These are phyloP conservation scores for Neodiprion lecontei DNA, from an alignment of 1,140 invertebrate genomes.

Conservation along the genomic window DNA sequence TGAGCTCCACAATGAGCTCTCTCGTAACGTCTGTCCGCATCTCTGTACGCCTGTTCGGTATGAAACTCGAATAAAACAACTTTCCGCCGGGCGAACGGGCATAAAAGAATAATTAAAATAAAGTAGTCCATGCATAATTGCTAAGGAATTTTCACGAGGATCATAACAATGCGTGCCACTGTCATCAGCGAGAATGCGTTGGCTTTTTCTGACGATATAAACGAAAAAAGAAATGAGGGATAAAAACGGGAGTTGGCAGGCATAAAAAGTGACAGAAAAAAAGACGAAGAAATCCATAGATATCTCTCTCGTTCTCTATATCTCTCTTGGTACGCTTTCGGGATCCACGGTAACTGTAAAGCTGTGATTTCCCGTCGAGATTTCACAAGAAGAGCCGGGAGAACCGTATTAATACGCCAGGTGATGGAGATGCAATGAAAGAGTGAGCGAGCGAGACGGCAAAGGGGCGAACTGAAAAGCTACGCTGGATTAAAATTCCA, in stretches of 20 bases:
- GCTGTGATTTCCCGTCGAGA: no score
- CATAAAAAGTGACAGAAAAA: no score
- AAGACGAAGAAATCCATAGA: no score
- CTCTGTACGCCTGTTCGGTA: slow-evolving; percentile 1
- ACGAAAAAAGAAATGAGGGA: no score
- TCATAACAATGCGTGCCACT: not conserved
- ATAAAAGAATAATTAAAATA: slow-evolving; percentile 8
- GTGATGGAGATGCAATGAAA: slow-evolving; percentile 13
- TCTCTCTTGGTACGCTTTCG: no score
- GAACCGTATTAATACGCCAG: slow-evolving; percentile 2
- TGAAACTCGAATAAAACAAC: slow-evolving; percentile 6
- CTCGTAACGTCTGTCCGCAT: not conserved
- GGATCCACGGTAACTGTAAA: no score
- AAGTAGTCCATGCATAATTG: slow-evolving; percentile 7
- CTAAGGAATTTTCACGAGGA: not conserved
- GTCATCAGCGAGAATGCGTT: not conserved
- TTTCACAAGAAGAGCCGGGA: not conserved
- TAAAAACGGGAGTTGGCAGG: no score
- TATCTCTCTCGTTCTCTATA: no score
- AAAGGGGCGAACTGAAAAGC: slow-evolving; percentile 12
- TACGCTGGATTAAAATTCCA: slow-evolving; percentile 27
- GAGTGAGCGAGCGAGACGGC: slow-evolving; percentile 10
- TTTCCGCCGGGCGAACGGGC: not conserved
- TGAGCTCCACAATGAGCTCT: slow-evolving; percentile 3
- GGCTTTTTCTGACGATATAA: no score